Evolutionary conservation across 2,113 vertebrate species (phyloP).

Genomic region (Myrmecophaga tridactyla): DNA sequence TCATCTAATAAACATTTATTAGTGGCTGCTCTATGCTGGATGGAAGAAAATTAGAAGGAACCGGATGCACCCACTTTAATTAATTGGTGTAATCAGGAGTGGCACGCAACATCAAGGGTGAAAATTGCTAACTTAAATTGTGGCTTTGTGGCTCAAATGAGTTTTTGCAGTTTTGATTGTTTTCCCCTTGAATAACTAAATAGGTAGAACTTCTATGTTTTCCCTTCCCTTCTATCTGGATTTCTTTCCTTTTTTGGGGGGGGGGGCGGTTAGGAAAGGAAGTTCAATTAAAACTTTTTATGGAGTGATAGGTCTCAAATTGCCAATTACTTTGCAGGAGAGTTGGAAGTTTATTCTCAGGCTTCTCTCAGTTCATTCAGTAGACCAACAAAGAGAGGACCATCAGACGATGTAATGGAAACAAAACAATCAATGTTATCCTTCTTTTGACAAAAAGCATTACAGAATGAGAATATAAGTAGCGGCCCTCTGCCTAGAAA

Average conservation of each 20-base stretch:
- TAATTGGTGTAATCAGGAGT: slow-evolving; percentile 69
- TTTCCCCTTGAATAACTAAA: neutral
- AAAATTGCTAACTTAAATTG: slow-evolving; percentile 60
- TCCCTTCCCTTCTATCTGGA: neutral
- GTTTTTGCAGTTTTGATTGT: neutral
- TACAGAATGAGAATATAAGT: neutral
- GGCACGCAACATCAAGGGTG: slow-evolving; percentile 46
- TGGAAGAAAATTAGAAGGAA: slow-evolving; percentile 70
- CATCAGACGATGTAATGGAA: neutral
- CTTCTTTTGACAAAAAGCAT: neutral
- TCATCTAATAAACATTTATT: slow-evolving; percentile 71
- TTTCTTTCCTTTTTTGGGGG: neutral
- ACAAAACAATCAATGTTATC: neutral
- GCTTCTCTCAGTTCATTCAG: neutral
- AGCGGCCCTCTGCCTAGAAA: neutral
- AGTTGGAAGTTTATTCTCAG: neutral
- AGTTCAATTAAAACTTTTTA: slow-evolving; percentile 32
- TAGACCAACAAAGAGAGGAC: neutral
- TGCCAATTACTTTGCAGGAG: neutral
- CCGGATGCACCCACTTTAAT: slow-evolving; percentile 72
- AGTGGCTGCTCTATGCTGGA: slow-evolving; percentile 53
- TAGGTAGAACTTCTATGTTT: neutral
- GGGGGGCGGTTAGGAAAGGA: neutral
- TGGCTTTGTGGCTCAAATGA: slow-evolving; percentile 58
- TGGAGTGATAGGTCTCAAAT: neutral